These are phyloP conservation scores for Papilio demoleus DNA, from an alignment of 2,888 invertebrate species.

Conservation along the genomic window DNA sequence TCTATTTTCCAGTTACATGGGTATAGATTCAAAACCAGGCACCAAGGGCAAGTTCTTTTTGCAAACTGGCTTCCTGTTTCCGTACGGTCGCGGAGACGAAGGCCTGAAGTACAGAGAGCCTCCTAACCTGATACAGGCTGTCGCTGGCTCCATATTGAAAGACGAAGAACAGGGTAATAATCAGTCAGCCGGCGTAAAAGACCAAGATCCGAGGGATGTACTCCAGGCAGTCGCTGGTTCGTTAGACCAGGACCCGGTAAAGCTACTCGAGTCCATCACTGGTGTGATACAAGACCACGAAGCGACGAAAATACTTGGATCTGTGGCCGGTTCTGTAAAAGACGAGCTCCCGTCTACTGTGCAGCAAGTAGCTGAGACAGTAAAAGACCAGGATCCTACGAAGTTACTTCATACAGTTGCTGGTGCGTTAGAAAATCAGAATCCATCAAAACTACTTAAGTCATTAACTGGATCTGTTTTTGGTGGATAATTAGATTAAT, in stretches of 20 bases:
- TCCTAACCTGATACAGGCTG: slow-evolving; percentile 22
- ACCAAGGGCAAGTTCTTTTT: slow-evolving; percentile 60
- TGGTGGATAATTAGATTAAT: neutral
- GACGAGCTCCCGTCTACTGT: neutral
- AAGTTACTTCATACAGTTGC: neutral
- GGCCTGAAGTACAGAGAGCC: slow-evolving; percentile 51
- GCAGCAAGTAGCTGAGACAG: neutral
- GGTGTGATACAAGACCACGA: neutral
- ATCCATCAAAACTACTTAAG: neutral
- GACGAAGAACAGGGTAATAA: neutral
- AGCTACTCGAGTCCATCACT: neutral
- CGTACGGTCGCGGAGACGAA: slow-evolving; percentile 55
- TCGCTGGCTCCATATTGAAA: slow-evolving; percentile 18
- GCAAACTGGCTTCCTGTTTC: slow-evolving; percentile 57
- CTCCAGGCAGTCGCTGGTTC: neutral
- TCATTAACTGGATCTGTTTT: neutral
- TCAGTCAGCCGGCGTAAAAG: neutral
- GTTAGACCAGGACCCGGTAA: neutral
- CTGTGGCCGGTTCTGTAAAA: neutral
- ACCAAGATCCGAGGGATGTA: neutral
- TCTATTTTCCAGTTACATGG: slow-evolving; percentile 62
- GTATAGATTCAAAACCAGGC: slow-evolving; percentile 53
- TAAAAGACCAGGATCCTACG: neutral
- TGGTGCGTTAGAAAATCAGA: neutral
- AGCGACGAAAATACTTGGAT: neutral